These are phyloP conservation scores for Luperina testacea DNA, from an alignment of 2,888 invertebrate species.

Conservation along the genomic window DNA sequence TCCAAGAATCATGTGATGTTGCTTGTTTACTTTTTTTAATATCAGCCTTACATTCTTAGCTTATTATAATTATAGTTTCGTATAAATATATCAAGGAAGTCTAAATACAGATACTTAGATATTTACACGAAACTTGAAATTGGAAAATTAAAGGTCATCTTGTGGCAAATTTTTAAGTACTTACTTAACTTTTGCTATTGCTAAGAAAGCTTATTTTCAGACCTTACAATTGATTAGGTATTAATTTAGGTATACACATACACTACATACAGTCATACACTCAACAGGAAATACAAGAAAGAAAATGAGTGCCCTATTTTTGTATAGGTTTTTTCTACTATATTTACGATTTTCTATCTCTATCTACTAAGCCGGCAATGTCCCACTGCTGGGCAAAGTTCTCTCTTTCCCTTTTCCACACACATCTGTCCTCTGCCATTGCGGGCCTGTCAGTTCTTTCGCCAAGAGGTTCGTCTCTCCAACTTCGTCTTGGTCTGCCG, in stretches of 20 bases:
- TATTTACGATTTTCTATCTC: not conserved
- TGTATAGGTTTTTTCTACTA: not conserved
- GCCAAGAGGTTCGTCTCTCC: not conserved
- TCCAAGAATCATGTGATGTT: constrained; percentile 33
- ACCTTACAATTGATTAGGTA: not conserved
- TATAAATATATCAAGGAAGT: not conserved
- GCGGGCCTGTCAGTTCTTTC: not conserved
- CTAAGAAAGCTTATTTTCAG: not conserved
- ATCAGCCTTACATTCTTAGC: not conserved
- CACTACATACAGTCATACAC: too few species aligned
- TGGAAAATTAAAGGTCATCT: not conserved
- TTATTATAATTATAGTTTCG: not conserved
- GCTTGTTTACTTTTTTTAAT: constrained; percentile 24
- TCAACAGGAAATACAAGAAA: not conserved
- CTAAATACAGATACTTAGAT: not conserved
- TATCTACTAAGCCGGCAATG: not conserved
- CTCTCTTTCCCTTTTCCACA: not conserved
- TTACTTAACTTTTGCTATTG: not conserved
- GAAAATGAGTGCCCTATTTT: not conserved
- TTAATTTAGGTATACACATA: not conserved
- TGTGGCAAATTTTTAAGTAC: not conserved
- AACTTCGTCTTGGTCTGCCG: not conserved
- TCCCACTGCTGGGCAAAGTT: not conserved
- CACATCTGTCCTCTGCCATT: not conserved
- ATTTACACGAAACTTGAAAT: not conserved